Conservation (phyloP, 2,797 vertebrate species). For the Toxotes lorentzi region DNA sequence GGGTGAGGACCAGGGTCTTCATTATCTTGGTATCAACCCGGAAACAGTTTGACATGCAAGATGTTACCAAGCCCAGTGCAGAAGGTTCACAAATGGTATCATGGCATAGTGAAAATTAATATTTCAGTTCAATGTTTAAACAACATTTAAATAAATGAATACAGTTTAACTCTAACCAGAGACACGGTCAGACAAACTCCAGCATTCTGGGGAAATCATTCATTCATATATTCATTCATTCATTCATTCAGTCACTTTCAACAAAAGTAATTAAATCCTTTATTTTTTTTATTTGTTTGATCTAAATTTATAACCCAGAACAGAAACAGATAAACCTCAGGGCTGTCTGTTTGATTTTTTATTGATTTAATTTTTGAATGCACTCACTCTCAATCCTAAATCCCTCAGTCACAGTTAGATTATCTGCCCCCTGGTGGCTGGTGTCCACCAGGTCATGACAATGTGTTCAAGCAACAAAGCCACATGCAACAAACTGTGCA, state of each 20-base stretch:
- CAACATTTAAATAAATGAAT: too few relatives aligned
- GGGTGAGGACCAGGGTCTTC: too few relatives aligned
- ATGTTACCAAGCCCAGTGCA: too few relatives aligned
- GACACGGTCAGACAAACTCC: too few relatives aligned
- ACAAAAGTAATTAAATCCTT: background rate
- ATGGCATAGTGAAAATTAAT: background rate
- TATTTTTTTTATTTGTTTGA: background rate
- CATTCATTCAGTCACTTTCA: background rate
- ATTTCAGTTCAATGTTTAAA: background rate
- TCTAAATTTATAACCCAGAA: background rate
- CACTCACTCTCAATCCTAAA: too few relatives aligned
- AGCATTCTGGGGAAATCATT: background rate
- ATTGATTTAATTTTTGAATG: too few relatives aligned
- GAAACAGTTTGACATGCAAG: too few relatives aligned
- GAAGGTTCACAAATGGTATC: too few relatives aligned
- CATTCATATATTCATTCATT: too few relatives aligned
- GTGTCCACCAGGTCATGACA: background rate
- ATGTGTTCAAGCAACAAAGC: background rate
- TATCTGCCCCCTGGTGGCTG: conserved; percentile 7
- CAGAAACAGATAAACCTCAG: background rate
- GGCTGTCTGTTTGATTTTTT: background rate
- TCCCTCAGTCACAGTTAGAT: too few relatives aligned
- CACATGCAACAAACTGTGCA: background rate
- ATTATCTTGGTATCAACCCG: too few relatives aligned
- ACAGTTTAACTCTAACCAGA: too few relatives aligned